Evolutionary conservation across 2,888 invertebrate genomes (phyloP), one percentile per base, ranked within the genome.

Genomic region (Camptogramma bilineatum): DNA sequence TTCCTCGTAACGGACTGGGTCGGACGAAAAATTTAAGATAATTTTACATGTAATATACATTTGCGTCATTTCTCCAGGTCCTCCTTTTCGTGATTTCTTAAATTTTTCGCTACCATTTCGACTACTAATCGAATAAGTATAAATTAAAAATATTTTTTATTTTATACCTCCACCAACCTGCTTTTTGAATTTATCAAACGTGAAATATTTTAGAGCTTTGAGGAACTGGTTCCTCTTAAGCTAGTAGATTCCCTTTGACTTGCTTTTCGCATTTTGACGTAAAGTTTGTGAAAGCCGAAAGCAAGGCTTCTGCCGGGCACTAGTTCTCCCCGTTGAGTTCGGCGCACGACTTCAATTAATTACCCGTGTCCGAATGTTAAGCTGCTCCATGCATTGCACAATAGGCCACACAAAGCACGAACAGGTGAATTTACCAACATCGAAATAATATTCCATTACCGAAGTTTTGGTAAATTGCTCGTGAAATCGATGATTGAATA

Each of bases 401-500:
- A 76, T 77, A 68, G 76, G 46, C 62, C 52, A 48, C 60, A 62
- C 55, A 60, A 57, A 63, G 28, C 68, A 59, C 19, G 34, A 58
- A 47, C 52, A 62, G 61, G 65, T 61, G 55, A 60, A 56, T 60
- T 56, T 46, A 61, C 16, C 50, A 28, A 58, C 65, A 65, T 53
- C 60, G 57, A 61, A 65, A 77, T 78, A 78, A 72, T 76, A 69
- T 73, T 66, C 68, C 73, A 74, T 75, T 74, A 78, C 73, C 73
- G 59, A 60, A 68, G 64, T 70, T 79, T 78, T 66, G 75, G 73
- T 76, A 81, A 85, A 85, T 85, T 82, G 81, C 76, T 77, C 76
- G 77, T 81, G 75, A 82, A 84, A 83, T 84, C 80, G 80, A 78
- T 85, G 83, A 86, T 86, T 84, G 81, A 83, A 83, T 82, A 82